phyloP scores from a whole-genome alignment of 2,797 vertebrate genomes.

The Acipenser transmontanus region DNA sequence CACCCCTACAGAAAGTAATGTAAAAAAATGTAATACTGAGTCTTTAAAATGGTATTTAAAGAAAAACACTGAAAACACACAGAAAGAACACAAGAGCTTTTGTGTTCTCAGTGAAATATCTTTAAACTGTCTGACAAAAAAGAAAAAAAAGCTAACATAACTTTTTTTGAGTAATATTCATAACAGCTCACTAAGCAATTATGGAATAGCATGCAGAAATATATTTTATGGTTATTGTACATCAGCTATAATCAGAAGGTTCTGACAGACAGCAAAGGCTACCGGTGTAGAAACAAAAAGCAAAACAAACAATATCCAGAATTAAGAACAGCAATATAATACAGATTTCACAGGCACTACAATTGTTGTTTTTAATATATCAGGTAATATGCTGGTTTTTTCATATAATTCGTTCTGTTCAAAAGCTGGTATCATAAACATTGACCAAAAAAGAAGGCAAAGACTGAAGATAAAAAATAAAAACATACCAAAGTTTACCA shows the following conservation, averaged over 20 bases:
- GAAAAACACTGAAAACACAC: conserved; percentile 69
- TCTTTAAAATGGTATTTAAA: not conserved
- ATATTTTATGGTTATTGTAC: conserved; percentile 88
- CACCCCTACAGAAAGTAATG: conserved; percentile 14
- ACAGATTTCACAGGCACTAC: conserved; percentile 99
- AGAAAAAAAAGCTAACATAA: conserved; percentile 68
- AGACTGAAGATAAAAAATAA: conserved; percentile 65
- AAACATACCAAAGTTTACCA: conserved; percentile 79
- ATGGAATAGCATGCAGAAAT: conserved; percentile 96
- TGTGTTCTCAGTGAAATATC: conserved; percentile 71
- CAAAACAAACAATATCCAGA: conserved; percentile 61
- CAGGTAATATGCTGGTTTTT: conserved; percentile 94
- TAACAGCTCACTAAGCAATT: conserved; percentile 84
- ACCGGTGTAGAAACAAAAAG: conserved; percentile 84
- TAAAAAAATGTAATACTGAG: conserved; percentile 7
- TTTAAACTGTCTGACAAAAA: conserved; percentile 44
- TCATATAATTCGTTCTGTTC: conserved; percentile 79
- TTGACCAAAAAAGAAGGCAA: conserved; percentile 84
- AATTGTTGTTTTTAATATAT: conserved; percentile 86
- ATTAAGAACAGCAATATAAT: conserved; percentile 93
- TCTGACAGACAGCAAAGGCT: conserved; percentile 97
- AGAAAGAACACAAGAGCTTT: conserved; percentile 65
- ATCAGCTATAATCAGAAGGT: conserved; percentile 88
- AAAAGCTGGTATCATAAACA: conserved; percentile 84
- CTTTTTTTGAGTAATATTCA: conserved; percentile 72